phyloP scores from a whole-genome alignment of 2,113 vertebrate species.

The Phylloscopus trochilus region DNA sequence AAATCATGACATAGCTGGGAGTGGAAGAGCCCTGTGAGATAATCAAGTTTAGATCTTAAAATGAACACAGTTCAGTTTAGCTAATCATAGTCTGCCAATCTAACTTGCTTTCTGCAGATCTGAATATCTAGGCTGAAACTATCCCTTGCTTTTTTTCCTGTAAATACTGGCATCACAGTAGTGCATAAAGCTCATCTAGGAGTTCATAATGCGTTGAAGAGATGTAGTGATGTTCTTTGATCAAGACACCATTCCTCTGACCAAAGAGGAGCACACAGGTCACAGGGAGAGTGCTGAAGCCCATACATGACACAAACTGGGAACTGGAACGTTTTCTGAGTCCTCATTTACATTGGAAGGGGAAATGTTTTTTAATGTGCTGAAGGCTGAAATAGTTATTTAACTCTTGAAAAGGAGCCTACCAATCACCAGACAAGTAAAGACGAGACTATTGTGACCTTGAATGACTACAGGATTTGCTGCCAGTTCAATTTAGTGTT shows the following conservation, averaged over 20 bases:
- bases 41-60: neutral
- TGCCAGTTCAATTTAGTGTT: slow-evolving; percentile 34
- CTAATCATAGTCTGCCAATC: neutral
- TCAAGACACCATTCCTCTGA: neutral
- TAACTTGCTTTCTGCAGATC: neutral
- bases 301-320: neutral
- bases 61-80: neutral
- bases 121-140: neutral
- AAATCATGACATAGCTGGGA: neutral
- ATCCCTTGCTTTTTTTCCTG: neutral
- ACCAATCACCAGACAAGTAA: slow-evolving; percentile 25
- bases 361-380: slow-evolving; percentile 14
- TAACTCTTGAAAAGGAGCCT: slow-evolving; percentile 11
- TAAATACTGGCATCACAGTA: neutral
- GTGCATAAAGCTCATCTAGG: neutral
- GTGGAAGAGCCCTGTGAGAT: neutral
- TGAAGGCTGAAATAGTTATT: slow-evolving; percentile 32
- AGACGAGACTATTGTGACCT: slow-evolving; percentile 23
- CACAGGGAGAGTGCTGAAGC: neutral
- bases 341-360: slow-evolving; percentile 18
- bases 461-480: slow-evolving; percentile 47
- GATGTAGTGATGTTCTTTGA: neutral
- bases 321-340: neutral
- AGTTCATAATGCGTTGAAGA: neutral
- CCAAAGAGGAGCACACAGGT: neutral